Base-by-base conservation (phyloP, 2,113 vertebrate species). In the Sitta europaea region DNA sequence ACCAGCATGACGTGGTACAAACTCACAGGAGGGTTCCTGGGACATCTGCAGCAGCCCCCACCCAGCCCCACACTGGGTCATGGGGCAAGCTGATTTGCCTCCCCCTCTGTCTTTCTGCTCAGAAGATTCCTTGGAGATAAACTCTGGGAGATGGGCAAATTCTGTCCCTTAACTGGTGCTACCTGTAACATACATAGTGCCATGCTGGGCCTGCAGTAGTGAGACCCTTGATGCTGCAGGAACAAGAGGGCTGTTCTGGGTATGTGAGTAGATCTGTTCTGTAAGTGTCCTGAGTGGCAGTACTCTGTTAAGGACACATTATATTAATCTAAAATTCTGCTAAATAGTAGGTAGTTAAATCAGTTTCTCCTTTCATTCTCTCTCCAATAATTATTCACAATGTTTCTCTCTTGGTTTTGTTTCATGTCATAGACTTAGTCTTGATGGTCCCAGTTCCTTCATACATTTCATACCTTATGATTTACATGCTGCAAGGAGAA, bases 81-180 rank as follows among this genome's bases (percentile, higher is more conserved):
- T 1, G 1, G 61, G 23, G 3, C 5, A 3, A n/a, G 10, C 0
- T 45, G 43, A 24, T 67, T 62, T 72, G 7, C 5, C 1, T 38
- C 2, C 12, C 18, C 2, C 11, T 29, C 7, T 17, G 6, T 12
- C 18, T 42, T 62, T 48, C 53, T 22, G 7, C 24, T 57, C 29
- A 27, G 31, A 58, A 76, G 18, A 33, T 14, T 21, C n/a, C 21
- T 65, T 12, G 33, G 51, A 79, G 10, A 47, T 17, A n/a, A 86
- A 47, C 3, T 33, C 20, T 33, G 40, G 36, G 6, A 47, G 15
- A 40, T 12, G 17, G 24, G 35, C 14, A 53, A 4, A 29, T 61
- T 82, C 47, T 59, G 25, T 5, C 45, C 31, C 61, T 82, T 53
- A 54, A 28, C 36, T 36, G 40, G 33, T 14, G 18, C n/a, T 68